Base-by-base conservation (phyloP, 30 jellyfish, hydroid and myxozoan genomes). In the Aurelia aurita complex sp. Pacific region DNA sequence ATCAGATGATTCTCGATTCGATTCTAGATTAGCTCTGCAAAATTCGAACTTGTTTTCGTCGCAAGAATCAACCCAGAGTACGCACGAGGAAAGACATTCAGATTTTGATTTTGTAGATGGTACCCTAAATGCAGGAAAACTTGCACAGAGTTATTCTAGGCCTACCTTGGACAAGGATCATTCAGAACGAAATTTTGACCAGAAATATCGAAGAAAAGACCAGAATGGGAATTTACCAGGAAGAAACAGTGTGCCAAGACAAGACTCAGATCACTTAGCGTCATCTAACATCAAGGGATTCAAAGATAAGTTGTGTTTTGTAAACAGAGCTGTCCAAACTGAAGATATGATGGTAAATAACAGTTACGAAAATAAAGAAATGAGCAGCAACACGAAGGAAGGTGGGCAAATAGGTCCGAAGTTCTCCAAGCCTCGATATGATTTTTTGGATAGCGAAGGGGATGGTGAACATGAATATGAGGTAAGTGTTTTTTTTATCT, bases 291-390 rank as follows among this genome's bases (percentile, higher is more conserved):
- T 18, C 35, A 23, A 18, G 42, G 43, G 19, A 13, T 14, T 4
- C 10, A 23, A 66, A 23, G 18, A 46, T 6, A 46, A 66, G 12
- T 23, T 66, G 76, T 13, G n/a, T 40, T 17, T 66, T 66, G 42
- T 66, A 17, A 66, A 23, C 76, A 66, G 76, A 66, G 76, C n/a
- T 66, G 76, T 66, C 42, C 76, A 66, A 46, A 66, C 76, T 66
- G 17, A 40, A 66, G 36, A 23, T 13, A 7, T 16, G 53, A 16
- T 23, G 55, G 12, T 66, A 6, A 23, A 66, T 40, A 66, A 23
- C 36, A 66, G 42, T 66, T 23, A 66, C 4, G 76, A 66, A 23
- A 66, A 16, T 66, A 17, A 66, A 7, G 43, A 66, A 23, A 17
- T 23, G 4, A 1, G 16, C 53, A 66, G 19, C 2, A n/a, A 66